Evolutionary conservation across 2,888 invertebrate genomes (phyloP).

Genomic region (Eupithecia dodoneata): DNA sequence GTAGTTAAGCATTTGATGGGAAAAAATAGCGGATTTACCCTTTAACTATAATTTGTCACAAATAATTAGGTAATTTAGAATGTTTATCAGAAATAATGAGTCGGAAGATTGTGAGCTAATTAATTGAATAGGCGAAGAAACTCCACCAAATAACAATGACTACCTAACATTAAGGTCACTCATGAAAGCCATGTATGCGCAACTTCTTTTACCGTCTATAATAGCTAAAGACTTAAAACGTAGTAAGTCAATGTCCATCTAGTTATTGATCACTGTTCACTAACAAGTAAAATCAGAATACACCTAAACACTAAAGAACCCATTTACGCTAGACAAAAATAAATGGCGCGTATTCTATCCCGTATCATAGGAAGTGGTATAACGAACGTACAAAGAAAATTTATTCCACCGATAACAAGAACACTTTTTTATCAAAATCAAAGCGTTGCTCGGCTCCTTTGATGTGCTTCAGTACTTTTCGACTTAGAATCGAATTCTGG

Average conservation of each 20-base stretch:
- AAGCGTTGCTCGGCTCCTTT: slow-evolving; percentile 74
- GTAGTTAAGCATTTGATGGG: slow-evolving; percentile 33
- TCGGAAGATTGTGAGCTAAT: neutral
- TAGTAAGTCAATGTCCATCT: neutral
- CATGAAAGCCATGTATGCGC: no score
- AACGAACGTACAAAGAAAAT: slow-evolving; percentile 60
- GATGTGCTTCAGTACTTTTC: slow-evolving; percentile 73
- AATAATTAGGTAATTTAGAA: slow-evolving; percentile 15
- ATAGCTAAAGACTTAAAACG: neutral
- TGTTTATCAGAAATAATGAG: slow-evolving; percentile 5
- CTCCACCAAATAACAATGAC: neutral
- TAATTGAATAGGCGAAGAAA: neutral
- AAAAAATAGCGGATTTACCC: slow-evolving; percentile 23
- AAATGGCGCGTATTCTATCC: slow-evolving; percentile 32
- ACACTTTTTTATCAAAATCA: slow-evolving; percentile 76
- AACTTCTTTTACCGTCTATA: neutral
- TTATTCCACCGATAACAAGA: slow-evolving; percentile 72
- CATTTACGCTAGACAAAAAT: slow-evolving; percentile 27
- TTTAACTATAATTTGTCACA: slow-evolving; percentile 3
- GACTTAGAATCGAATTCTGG: slow-evolving; percentile 67
- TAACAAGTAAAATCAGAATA: neutral
- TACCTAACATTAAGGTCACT: neutral
- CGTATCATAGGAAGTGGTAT: slow-evolving; percentile 54
- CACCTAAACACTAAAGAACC: slow-evolving; percentile 6
- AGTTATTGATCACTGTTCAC: neutral